phyloP scores from a whole-genome alignment of 35 echinoderm and acorn worm species.

The Chiridota heheva region DNA sequence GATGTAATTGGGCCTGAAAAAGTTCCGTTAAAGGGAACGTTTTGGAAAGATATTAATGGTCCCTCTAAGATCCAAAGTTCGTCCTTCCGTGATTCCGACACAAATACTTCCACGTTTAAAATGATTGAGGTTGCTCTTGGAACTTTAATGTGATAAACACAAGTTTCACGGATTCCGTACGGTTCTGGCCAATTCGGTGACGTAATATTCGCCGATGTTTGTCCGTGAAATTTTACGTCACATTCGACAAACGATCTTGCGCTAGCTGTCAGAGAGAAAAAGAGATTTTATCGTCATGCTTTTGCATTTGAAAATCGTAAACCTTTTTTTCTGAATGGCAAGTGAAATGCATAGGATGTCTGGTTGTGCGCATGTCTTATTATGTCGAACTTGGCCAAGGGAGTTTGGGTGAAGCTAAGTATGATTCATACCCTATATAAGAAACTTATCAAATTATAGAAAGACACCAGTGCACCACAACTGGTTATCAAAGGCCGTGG shows the following conservation, averaged over 20 bases:
- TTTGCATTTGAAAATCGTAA: neutral
- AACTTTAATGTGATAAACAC: constrained; percentile 27
- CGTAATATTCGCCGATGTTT: constrained; percentile 19
- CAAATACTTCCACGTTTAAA: constrained; percentile 19
- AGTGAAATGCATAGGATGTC: neutral
- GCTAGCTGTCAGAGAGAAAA: neutral
- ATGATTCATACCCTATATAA: no score
- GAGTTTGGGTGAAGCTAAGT: no score
- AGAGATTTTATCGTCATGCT: neutral
- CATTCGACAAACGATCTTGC: neutral
- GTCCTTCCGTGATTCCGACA: constrained; percentile 12
- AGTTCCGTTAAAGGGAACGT: no score
- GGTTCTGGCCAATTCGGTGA: constrained; percentile 32
- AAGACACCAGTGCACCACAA: no score
- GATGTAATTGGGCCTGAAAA: no score
- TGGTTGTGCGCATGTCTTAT: neutral
- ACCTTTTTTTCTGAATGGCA: neutral
- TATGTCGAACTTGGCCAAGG: neutral
- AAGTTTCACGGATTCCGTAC: constrained; percentile 19
- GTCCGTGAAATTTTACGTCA: constrained; percentile 24
- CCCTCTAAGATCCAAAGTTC: constrained; percentile 20
- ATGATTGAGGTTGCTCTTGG: constrained; percentile 3
- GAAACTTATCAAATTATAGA: no score
- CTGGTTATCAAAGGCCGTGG: no score
- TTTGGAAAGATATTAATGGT: constrained; percentile 22